Conservation (phyloP, 2,113 vertebrate genomes). For the Tenrec ecaudatus region DNA sequence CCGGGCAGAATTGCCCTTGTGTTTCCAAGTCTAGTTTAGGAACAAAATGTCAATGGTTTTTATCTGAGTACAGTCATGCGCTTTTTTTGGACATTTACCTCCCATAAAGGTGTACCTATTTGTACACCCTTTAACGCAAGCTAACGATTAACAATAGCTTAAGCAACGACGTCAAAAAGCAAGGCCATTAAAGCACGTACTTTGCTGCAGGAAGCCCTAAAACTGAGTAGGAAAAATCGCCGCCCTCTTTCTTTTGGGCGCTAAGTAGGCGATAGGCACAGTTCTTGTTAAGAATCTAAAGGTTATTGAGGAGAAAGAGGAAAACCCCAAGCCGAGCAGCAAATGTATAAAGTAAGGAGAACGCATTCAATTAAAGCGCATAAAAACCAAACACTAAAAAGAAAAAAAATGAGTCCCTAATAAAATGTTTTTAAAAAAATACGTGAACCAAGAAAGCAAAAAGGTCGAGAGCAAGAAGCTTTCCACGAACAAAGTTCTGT, state of each 20-base stretch:
- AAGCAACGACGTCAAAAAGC: neutral
- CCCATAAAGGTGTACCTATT: neutral
- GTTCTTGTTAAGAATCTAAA: neutral
- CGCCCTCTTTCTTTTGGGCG: neutral
- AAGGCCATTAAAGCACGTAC: neutral
- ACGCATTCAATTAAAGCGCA: neutral
- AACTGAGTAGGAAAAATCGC: neutral
- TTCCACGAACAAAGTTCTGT: constrained; percentile 1
- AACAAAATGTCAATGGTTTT: neutral
- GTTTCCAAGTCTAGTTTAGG: neutral
- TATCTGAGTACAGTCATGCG: neutral
- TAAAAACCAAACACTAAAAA: neutral
- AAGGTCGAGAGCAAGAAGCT: neutral
- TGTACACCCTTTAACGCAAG: neutral
- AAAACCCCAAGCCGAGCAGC: neutral
- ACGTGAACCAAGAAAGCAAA: neutral
- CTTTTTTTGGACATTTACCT: neutral
- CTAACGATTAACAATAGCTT: neutral
- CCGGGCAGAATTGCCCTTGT: too few relatives aligned
- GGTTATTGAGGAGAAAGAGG: too few relatives aligned
- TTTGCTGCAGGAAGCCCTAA: neutral
- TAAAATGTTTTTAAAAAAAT: too few relatives aligned
- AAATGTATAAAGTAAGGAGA: fast-evolving
- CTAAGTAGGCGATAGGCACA: too few relatives aligned
- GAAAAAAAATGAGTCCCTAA: too few relatives aligned